Evolutionary conservation across 2,797 vertebrate genomes (phyloP).

Genomic region (Rhinogobio ventralis): DNA sequence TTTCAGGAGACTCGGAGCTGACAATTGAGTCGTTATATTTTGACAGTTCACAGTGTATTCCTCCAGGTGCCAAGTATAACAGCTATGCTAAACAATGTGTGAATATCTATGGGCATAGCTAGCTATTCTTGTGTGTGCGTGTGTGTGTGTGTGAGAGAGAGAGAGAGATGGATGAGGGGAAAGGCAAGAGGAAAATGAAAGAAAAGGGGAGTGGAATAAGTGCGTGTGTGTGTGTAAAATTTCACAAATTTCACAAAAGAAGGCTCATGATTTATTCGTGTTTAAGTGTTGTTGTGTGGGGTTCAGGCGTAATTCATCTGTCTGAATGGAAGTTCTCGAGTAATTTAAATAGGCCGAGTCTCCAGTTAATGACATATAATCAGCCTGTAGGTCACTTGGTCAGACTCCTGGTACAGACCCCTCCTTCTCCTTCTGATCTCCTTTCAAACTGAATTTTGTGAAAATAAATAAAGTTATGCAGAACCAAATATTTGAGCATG

Average conservation of each 20-base stretch:
- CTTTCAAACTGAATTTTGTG: constrained; percentile 90
- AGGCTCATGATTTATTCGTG: constrained; percentile 81
- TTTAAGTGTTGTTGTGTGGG: constrained; percentile 73
- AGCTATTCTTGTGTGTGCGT: background rate
- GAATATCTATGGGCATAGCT: constrained; percentile 29
- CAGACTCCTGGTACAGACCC: constrained; percentile 91
- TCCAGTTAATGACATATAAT: constrained; percentile 99
- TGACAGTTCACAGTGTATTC: constrained; percentile 50
- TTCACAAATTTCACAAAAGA: constrained; percentile 67
- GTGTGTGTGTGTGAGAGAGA: constrained; percentile 9
- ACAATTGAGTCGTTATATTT: constrained; percentile 59
- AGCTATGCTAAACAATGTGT: constrained; percentile 55
- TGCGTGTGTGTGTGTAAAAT: constrained; percentile 61
- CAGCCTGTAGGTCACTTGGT: constrained; percentile 97
- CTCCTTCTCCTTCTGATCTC: constrained; percentile 87
- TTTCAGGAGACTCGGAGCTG: constrained; percentile 44
- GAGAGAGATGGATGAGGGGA: background rate
- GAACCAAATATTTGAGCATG: constrained; percentile 71
- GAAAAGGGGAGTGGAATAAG: constrained; percentile 28
- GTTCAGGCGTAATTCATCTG: constrained; percentile 85
- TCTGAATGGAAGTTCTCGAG: constrained; percentile 93
- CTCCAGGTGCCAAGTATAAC: constrained; percentile 47
- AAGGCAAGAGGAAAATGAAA: background rate
- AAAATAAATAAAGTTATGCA: constrained; percentile 89
- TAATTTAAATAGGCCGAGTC: constrained; percentile 97